Base-by-base conservation (phyloP, 2,888 invertebrate genomes). In the Germaria angustata region DNA sequence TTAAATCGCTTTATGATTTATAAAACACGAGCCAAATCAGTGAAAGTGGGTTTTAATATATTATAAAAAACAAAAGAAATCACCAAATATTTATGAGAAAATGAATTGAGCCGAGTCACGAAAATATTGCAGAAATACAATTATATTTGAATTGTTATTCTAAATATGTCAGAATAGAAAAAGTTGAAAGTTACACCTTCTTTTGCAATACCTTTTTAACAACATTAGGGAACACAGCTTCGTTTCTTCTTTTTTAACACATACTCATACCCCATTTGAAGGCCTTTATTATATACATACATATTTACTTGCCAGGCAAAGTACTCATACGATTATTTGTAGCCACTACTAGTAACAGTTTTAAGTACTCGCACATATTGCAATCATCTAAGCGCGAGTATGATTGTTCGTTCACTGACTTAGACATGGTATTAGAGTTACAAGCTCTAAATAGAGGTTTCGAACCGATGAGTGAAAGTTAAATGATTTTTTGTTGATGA, bases 381-480 rank as follows among this genome's bases (percentile, higher is more conserved):
- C 11, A 51, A 49, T 2, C 39, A 44, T 44, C n/a, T 66, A 36
- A 28, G 55, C 36, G 28, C 46, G 57, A 46, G 36, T 66, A n/a
- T n/a, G n/a, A n/a, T 9, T 39, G 57, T 39, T 32, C 59, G 76
- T 51, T 71, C 53, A 75, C 46, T 78, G 44, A 75, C 59, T 78
- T 65, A 78, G 69, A 46, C 32, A 32, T 41, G 44, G 51, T 53
- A 51, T 75, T 65, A 79, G 79, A 72, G 78, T 57, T 65, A 17
- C 9, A 57, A 72, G 72, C 65, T 72, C 72, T 72, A 72, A 66
- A 66, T 72, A 79, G 79, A 79, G 72, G 46, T 65, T 75, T 73
- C 32, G 57, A 81, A 63, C n/a, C 73, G 65, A 65, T 69, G 81
- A 81, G 81, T 82, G 81, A 82, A 82, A 82, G 81, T 82, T 82